Percentiles rank a stretch among this genome's conserved stretches.
Conservation (phyloP, 2,113 vertebrate species). For the Stigmatopora nigra region DNA sequence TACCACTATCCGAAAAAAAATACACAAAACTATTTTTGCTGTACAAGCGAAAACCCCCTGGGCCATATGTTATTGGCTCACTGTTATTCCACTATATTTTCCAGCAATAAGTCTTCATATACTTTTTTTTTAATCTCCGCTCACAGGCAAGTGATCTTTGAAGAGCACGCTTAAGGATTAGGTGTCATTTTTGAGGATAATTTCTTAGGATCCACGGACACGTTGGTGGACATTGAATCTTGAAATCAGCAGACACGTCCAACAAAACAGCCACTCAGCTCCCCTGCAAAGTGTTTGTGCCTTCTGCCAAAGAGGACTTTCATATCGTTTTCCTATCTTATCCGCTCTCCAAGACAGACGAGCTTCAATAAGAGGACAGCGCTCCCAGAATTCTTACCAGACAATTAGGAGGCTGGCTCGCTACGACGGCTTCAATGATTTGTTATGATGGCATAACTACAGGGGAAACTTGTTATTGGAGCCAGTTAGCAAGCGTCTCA, state of each 20-base stretch:
- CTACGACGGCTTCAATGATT: conserved; percentile 65
- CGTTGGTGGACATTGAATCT: conserved; percentile 55
- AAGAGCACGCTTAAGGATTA: conserved; percentile 4
- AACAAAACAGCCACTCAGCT: conserved; percentile 69
- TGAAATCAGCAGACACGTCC: conserved; percentile 71
- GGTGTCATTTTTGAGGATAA: neutral
- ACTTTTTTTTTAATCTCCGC: neutral
- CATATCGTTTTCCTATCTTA: conserved; percentile 69
- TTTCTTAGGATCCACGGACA: conserved; percentile 27
- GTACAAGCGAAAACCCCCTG: neutral
- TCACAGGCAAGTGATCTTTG: neutral
- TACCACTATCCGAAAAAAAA: no score
- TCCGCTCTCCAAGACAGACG: conserved; percentile 68
- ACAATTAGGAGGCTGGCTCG: conserved; percentile 69
- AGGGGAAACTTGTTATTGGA: conserved; percentile 74
- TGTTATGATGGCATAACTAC: conserved; percentile 72
- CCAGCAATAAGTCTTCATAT: neutral
- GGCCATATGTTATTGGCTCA: neutral
- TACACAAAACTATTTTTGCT: neutral
- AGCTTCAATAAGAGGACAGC: conserved; percentile 68
- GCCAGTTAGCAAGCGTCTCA: conserved; percentile 61
- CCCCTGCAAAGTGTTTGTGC: conserved; percentile 68
- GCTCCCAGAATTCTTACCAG: conserved; percentile 69
- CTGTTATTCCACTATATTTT: neutral
- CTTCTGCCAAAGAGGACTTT: conserved; percentile 73